Evolutionary conservation across 2,888 invertebrate genomes (phyloP).

Genomic region (Metacarcinus magister): DNA sequence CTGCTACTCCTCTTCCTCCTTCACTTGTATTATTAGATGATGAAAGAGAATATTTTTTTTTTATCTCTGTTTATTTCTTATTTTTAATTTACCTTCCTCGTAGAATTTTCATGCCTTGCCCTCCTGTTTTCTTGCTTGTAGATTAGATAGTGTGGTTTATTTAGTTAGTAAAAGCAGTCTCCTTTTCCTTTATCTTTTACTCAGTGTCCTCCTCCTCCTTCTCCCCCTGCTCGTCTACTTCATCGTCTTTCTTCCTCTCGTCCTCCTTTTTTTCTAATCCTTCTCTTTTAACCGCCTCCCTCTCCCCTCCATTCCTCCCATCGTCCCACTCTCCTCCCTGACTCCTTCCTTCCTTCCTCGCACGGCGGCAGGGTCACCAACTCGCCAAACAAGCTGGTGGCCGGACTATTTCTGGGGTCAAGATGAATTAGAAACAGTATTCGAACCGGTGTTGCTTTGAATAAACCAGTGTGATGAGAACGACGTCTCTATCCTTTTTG

Average conservation of each 20-base stretch:
- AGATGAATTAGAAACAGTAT: slow-evolving; percentile 4
- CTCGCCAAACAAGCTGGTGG: slow-evolving; percentile 18
- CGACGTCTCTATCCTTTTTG: neutral
- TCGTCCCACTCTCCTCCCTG: neutral
- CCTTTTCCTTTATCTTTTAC: neutral
- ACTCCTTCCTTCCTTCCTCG: neutral
- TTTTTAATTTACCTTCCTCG: neutral
- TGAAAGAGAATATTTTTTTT: neutral
- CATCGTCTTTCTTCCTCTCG: neutral
- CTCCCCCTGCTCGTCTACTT: neutral
- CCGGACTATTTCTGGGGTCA: slow-evolving; percentile 26
- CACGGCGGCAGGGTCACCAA: neutral
- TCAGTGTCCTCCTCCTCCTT: neutral
- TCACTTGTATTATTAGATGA: neutral
- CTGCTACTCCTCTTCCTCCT: neutral
- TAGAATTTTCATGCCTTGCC: neutral
- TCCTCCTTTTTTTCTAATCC: neutral
- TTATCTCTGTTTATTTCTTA: neutral
- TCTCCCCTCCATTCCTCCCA: neutral
- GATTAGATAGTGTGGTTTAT: neutral
- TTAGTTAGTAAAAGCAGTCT: no score
- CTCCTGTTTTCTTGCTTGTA: neutral
- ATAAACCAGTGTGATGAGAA: neutral
- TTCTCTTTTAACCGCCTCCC: neutral
- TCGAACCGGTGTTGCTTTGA: neutral